Conservation (phyloP, 2,113 vertebrate species). For the Jacana jacana region DNA sequence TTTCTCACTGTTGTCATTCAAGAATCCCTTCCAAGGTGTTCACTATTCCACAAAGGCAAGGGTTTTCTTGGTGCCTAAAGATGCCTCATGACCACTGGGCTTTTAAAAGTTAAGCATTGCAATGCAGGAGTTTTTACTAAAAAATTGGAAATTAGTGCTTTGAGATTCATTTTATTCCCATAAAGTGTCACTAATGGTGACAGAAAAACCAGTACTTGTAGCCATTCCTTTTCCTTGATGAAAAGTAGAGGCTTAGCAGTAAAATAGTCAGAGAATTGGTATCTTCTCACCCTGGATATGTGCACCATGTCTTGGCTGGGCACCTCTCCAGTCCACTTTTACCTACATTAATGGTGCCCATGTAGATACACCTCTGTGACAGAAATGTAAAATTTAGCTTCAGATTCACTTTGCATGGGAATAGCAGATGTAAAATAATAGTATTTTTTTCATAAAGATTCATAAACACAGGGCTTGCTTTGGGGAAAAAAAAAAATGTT, state of each 20-base stretch:
- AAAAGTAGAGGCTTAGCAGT: neutral
- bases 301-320: neutral
- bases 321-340: neutral
- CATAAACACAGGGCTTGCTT: neutral
- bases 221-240: neutral
- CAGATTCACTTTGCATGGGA: neutral
- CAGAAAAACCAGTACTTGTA: neutral
- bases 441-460: neutral
- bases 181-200: neutral
- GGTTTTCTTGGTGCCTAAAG: neutral
- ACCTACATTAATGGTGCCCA: neutral
- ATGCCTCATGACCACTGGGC: neutral
- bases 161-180: neutral
- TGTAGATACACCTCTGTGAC: neutral
- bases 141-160: neutral
- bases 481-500: neutral
- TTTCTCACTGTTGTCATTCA: neutral
- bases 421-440: neutral
- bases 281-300: neutral
- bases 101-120: neutral
- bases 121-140: neutral
- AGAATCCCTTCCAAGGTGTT: neutral
- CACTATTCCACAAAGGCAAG: rapidly evolving
- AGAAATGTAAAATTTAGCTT: neutral
- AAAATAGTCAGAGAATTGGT: neutral